These are phyloP conservation scores for Alentia gelatinosa DNA, from an alignment of 2,888 invertebrate genomes.

Conservation along the genomic window DNA sequence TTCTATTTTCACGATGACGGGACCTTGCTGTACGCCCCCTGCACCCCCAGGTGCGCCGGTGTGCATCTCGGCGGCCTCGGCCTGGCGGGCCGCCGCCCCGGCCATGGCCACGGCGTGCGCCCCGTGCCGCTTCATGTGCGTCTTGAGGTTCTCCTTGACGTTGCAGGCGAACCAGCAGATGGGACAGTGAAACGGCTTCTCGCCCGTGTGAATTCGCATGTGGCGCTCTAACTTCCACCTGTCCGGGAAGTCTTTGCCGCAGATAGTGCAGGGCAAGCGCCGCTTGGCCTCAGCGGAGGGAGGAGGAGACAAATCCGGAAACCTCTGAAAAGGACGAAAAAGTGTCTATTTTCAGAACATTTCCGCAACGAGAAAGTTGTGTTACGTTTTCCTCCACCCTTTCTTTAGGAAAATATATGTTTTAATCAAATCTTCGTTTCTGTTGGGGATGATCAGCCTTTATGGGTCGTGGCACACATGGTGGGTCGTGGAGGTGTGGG, in stretches of 20 bases:
- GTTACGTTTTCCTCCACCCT: no score
- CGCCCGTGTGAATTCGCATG: constrained; percentile 20
- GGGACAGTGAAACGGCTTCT: constrained; percentile 36
- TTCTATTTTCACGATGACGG: no score
- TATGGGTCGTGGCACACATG: no score
- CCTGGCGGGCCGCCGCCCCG: background rate
- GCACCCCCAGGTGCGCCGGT: background rate
- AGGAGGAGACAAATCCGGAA: background rate
- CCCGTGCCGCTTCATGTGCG: background rate
- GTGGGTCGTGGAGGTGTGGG: no score
- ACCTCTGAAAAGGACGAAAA: constrained; percentile 1
- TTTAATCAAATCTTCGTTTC: no score
- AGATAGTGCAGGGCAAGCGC: background rate
- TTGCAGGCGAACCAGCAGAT: constrained; percentile 3
- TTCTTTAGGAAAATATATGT: no score
- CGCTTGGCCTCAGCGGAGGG: background rate
- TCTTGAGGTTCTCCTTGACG: constrained; percentile 41
- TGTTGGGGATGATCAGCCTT: no score
- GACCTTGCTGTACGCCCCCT: background rate
- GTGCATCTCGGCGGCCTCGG: background rate
- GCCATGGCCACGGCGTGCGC: background rate
- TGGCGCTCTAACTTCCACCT: constrained; percentile 18
- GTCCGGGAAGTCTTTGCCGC: constrained; percentile 28
- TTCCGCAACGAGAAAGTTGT: no score
- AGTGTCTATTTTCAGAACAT: background rate